Evolutionary conservation across 1,140 invertebrate species (phyloP), one percentile per base, ranked within the genome.

Genomic region (Bombus cullumanus): DNA sequence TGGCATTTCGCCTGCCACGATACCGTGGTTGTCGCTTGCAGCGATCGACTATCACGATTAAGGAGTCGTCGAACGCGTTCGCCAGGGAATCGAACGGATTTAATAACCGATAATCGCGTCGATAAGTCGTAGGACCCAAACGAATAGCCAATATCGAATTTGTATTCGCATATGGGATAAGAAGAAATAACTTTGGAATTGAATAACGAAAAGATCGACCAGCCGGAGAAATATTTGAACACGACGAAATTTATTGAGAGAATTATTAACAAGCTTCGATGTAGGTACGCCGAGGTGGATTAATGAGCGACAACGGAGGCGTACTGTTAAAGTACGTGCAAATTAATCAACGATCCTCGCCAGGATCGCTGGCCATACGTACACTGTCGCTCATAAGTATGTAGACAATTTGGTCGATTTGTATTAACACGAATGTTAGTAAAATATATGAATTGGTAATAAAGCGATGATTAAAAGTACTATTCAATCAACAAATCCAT

Each of bases 341-440:
- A 94, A 94, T 94, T 94, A 94, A 64, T 71, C 47, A 53, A 53
- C 6, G 47, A 53, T 53, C 18, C 47, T 8, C 18, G 47, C 18
- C 18, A 8, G 47, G 6, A 53, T 53, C 47, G 18, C 47, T 22
- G 47, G 18, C 6, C 47, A 22, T 53, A 22, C 5, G 47, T 53
- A 53, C 47, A 22, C 47, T 53, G 47, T 18, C 18, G 47, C 18
- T 22, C 1, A 2, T 53, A 53, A 22, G 47, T 53, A 53, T 22
- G 18, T 53, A 53, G 18, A 53, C 47, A 53, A 22, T 22, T 53
- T 53, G 47, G 18, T 53, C 47, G 6, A 22, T 53, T 53, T 53
- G 47, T 53, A 53, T 53, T 22, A 53, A 53, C 18, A 53, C 18
- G 47, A 53, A 53, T 22, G 47, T 53, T 53, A 22, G 18, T 53